phyloP scores from a whole-genome alignment of 2,888 invertebrate species.

The Acanthosepion esculentum region DNA sequence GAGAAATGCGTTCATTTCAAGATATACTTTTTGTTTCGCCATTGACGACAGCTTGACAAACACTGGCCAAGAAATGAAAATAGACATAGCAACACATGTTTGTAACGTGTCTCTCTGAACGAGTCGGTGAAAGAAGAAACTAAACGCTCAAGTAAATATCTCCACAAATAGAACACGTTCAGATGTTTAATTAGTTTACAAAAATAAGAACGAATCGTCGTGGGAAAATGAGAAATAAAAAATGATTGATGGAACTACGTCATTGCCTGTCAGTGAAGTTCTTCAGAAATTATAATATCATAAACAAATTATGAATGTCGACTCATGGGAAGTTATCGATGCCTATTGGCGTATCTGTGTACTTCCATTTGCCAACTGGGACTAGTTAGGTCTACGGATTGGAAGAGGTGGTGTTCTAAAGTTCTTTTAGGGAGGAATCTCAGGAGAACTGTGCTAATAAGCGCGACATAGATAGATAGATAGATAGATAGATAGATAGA shows the following conservation, averaged over 20 bases:
- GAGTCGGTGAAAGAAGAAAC: not conserved
- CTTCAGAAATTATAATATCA: not conserved
- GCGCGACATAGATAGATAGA: not conserved
- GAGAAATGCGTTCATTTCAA: too few relatives aligned
- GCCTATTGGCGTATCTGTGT: not conserved
- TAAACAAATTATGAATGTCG: not conserved
- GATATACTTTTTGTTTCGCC: too few relatives aligned
- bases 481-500: too few relatives aligned
- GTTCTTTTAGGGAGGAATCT: not conserved
- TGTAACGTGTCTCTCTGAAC: not conserved
- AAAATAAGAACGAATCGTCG: not conserved
- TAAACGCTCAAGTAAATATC: not conserved
- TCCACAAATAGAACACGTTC: not conserved
- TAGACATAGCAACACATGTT: too few relatives aligned
- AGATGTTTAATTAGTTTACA: not conserved
- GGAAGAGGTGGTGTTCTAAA: not conserved
- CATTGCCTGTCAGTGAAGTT: not conserved
- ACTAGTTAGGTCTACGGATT: not conserved
- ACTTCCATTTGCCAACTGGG: not conserved
- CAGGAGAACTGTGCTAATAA: not conserved
- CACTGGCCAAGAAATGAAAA: not conserved
- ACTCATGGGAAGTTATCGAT: not conserved
- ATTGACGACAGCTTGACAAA: not conserved
- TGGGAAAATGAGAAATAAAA: not conserved
- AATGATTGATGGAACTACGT: not conserved